Base-by-base conservation (phyloP, 2,888 invertebrate species). In the Eucera pruinosa region DNA sequence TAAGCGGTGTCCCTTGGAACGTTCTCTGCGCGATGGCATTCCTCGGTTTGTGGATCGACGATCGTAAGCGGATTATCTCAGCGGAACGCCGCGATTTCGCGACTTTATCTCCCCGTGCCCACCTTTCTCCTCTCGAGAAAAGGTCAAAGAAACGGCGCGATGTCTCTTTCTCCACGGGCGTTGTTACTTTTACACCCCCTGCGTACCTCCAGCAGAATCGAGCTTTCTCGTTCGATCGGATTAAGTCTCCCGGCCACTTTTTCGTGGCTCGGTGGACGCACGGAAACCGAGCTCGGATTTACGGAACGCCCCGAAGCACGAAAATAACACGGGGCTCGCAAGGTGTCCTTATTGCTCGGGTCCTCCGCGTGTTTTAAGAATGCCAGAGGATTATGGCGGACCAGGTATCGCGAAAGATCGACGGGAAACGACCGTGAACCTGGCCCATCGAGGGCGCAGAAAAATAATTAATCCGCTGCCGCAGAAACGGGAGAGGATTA, bases 381-480 rank as follows among this genome's bases (percentile, higher is more conserved):
- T 48, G 54, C 64, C 47, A 25, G 18, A 25, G 54, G 67, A 78
- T 83, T 81, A 83, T 11, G 43, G 43, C 18, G n/a, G 27, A 13
- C 23, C 18, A 57, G 64, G 33, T 62, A 58, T 66, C 67, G 54
- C 20, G n/a, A 45, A 13, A 41, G 69, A 73, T 78, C 70, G 71
- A 72, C 76, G 52, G 58, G 68, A 27, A n/a, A 72, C 58, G 78
- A n/a, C 61, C 67, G 57, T 73, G 75, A 79, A 78, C 65, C 30
- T 33, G n/a, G 36, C 23, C 52, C 25, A 45, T 36, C 60, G 52
- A n/a, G 62, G 55, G 36, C 41, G 41, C 64, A 80, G 70, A 81
- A 86, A 87, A 84, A 83, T 87, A 86, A 86, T 86, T 85, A 81
- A 87, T 87, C 83, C 83, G 54, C 25, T 13, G 78, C 25, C 45